A percentile compares a stretch with the other conserved stretches of the same genome.
phyloP scores from a whole-genome alignment of 2,888 invertebrate species.

The Carpatolechia fugitivella region DNA sequence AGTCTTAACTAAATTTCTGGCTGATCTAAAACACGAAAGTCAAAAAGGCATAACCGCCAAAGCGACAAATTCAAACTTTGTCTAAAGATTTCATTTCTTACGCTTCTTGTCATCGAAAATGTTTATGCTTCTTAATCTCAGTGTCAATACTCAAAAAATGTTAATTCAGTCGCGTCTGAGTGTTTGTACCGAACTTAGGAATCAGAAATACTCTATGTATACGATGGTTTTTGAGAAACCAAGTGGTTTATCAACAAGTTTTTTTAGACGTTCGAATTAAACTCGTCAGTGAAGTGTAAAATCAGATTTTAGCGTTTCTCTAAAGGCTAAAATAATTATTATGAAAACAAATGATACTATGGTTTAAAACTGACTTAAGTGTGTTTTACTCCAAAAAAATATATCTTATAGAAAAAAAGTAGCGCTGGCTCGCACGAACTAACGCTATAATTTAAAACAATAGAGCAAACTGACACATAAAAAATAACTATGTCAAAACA shows the following conservation, averaged over 20 bases:
- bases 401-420: background rate
- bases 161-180: conserved; percentile 47
- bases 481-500: conserved; percentile 18
- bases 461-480: conserved; percentile 2
- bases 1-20: background rate
- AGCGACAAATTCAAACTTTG: background rate
- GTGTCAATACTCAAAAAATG: conserved; percentile 55
- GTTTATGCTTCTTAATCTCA: conserved; percentile 44
- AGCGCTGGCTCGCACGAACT: background rate
- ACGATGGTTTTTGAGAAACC: background rate
- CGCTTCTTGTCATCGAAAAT: conserved; percentile 19
- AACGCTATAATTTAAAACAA: background rate
- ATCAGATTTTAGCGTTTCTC: too few species aligned
- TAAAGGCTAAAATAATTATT: too few species aligned
- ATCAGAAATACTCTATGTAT: background rate
- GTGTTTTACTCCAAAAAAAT: too few species aligned
- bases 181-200: conserved; percentile 45
- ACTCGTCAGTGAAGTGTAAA: background rate
- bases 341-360: too few species aligned
- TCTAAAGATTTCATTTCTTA: conserved; percentile 1
- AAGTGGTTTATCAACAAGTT: background rate
- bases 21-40: background rate
- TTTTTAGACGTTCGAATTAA: background rate
- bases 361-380: too few species aligned
- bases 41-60: background rate